Conservation (phyloP, 2,888 invertebrate species). For the Formica aserva region DNA sequence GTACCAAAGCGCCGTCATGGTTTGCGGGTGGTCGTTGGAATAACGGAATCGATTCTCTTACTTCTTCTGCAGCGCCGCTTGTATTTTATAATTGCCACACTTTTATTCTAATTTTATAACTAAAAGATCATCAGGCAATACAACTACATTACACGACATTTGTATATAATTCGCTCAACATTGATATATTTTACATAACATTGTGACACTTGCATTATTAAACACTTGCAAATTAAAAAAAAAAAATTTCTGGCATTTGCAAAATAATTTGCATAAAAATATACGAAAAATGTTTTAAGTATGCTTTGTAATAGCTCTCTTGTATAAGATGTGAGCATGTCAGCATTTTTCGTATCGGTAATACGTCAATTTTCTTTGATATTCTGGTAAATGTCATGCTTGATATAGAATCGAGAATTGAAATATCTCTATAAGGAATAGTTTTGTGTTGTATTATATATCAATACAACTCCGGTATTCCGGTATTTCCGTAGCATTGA, state of each 20-base stretch:
- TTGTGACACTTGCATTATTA: neutral
- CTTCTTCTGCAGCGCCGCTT: neutral
- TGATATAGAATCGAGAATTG: slow-evolving; percentile 13
- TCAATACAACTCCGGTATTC: slow-evolving; percentile 9
- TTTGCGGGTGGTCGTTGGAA: slow-evolving; percentile 53
- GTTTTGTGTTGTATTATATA: slow-evolving; percentile 23
- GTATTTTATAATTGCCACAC: slow-evolving; percentile 8
- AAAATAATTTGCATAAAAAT: neutral
- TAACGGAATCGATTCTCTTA: slow-evolving; percentile 32
- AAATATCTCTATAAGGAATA: slow-evolving; percentile 28
- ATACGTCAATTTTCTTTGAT: slow-evolving; percentile 22
- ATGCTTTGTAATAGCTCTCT: neutral
- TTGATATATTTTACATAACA: neutral
- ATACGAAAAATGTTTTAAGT: neutral
- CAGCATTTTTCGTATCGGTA: slow-evolving; percentile 7
- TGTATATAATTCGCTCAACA: neutral
- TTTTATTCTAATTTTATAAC: neutral
- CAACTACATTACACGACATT: neutral
- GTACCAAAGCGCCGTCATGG: slow-evolving; percentile 39
- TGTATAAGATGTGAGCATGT: neutral
- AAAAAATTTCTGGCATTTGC: neutral
- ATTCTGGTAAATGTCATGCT: neutral
- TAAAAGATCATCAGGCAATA: neutral
- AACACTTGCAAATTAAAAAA: neutral
- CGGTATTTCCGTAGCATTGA: slow-evolving; percentile 28